phyloP scores from a whole-genome alignment of 2,888 invertebrate species.

The Gisinianus flammeolus region DNA sequence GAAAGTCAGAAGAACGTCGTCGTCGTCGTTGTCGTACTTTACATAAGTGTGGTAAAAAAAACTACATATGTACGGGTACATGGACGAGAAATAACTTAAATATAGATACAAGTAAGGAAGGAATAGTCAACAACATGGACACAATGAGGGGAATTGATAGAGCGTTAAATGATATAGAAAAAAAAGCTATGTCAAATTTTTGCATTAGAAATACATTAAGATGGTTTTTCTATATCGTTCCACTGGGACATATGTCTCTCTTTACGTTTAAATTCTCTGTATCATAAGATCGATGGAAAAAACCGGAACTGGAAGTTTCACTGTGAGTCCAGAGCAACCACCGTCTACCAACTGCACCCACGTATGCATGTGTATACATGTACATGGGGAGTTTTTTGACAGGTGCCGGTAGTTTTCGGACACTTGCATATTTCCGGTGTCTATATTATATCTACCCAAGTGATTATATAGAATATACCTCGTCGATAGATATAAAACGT shows the following conservation, averaged over 20 bases:
- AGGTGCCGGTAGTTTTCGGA: constrained; percentile 39
- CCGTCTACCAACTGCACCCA: constrained; percentile 49
- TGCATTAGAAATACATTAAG: constrained; percentile 35
- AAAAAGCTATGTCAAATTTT: constrained; percentile 28
- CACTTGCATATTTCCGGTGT: constrained; percentile 32
- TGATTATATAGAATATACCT: no score
- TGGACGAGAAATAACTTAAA: no score
- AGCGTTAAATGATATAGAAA: constrained; percentile 12
- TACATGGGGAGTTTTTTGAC: constrained; percentile 24
- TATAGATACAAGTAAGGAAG: not conserved
- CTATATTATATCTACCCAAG: not conserved
- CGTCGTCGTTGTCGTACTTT: no score
- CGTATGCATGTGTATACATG: constrained; percentile 33
- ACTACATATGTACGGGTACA: no score
- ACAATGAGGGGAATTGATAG: constrained; percentile 8
- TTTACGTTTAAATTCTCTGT: not conserved
- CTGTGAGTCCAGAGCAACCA: not conserved
- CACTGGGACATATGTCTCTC: no score
- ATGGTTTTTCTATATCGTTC: not conserved
- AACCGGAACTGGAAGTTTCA: constrained; percentile 51
- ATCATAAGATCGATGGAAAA: constrained; percentile 26
- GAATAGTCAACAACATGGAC: constrained; percentile 5
- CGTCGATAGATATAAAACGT: no score
- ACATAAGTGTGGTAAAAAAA: no score
- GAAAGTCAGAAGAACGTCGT: not conserved